These are phyloP conservation scores for Typhlomys cinereus DNA, from an alignment of 2,113 vertebrate genomes.

Conservation along the genomic window DNA sequence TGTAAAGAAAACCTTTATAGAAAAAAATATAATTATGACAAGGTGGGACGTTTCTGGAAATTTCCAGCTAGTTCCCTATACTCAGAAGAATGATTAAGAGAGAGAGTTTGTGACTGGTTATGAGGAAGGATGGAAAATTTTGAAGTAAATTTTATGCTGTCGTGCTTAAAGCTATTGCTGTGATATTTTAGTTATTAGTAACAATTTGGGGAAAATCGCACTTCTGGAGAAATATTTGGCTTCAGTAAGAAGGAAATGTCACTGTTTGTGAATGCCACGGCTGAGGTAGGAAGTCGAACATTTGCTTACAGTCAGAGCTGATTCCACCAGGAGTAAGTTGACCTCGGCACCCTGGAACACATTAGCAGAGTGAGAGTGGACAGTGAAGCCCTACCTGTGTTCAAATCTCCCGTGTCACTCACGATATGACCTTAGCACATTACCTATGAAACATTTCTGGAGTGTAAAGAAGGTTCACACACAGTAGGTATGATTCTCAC, in stretches of 20 bases:
- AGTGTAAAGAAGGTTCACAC: background rate
- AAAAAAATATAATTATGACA: slow-evolving; percentile 56
- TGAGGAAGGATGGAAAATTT: slow-evolving; percentile 76
- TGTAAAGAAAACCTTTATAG: slow-evolving; percentile 22
- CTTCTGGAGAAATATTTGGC: slow-evolving; percentile 70
- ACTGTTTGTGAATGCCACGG: slow-evolving; percentile 52
- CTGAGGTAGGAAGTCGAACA: slow-evolving; percentile 39
- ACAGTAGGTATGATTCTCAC: background rate
- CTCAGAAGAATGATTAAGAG: slow-evolving; percentile 69
- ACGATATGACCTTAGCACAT: slow-evolving; percentile 29
- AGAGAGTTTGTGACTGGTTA: slow-evolving; percentile 61
- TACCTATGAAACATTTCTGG: slow-evolving; percentile 47
- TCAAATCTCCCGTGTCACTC: slow-evolving; percentile 29
- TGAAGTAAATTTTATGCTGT: slow-evolving; percentile 70
- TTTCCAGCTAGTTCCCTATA: slow-evolving; percentile 73
- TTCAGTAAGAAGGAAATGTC: slow-evolving; percentile 61
- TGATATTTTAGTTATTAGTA: slow-evolving; percentile 75
- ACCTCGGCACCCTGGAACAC: slow-evolving; percentile 44
- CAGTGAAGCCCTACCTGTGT: background rate
- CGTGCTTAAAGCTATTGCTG: slow-evolving; percentile 57
- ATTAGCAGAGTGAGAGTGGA: slow-evolving; percentile 16
- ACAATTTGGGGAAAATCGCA: slow-evolving; percentile 71
- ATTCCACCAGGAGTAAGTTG: slow-evolving; percentile 43
- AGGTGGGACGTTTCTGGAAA: slow-evolving; percentile 64
- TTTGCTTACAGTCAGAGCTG: slow-evolving; percentile 56